Evolutionary conservation across 2,797 vertebrate species (phyloP).

Genomic region (Lophotriccus pileatus): DNA sequence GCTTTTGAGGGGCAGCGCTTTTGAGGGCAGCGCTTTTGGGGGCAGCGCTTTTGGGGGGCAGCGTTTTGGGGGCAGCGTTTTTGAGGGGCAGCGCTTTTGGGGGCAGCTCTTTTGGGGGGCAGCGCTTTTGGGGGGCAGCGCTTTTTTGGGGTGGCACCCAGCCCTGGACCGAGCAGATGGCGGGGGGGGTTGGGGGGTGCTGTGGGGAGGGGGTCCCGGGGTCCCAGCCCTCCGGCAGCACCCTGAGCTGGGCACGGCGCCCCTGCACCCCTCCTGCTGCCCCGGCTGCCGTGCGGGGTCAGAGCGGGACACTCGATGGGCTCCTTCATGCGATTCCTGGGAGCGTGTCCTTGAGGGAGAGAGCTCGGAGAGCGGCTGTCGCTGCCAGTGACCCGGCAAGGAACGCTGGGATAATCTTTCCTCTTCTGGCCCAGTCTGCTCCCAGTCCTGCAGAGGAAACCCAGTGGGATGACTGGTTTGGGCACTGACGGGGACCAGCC

Average conservation of each 20-base stretch:
- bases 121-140: not conserved
- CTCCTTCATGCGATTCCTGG: not conserved
- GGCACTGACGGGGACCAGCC: fast-evolving
- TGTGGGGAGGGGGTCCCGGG: not conserved
- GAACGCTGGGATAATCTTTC: not conserved
- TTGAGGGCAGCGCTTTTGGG: too few species aligned
- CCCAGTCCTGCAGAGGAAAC: not conserved
- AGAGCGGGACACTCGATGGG: not conserved
- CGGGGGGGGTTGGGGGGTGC: not conserved
- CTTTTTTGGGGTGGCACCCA: not conserved
- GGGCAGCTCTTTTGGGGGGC: not conserved
- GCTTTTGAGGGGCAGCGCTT: too few species aligned
- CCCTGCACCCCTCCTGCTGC: not conserved
- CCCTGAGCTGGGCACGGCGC: not conserved
- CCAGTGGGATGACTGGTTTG: not conserved
- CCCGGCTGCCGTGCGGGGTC: not conserved
- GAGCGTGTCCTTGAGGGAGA: not conserved
- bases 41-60: too few species aligned
- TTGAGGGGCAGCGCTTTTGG: not conserved
- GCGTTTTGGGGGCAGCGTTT: too few species aligned
- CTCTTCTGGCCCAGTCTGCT: not conserved
- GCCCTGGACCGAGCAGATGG: not conserved
- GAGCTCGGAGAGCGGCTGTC: not conserved
- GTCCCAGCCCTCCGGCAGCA: not conserved
- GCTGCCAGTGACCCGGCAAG: not conserved